Evolutionary conservation across 1,140 invertebrate genomes (phyloP), one percentile per base, ranked within the genome.

Genomic region (Diorhabda elongata): DNA sequence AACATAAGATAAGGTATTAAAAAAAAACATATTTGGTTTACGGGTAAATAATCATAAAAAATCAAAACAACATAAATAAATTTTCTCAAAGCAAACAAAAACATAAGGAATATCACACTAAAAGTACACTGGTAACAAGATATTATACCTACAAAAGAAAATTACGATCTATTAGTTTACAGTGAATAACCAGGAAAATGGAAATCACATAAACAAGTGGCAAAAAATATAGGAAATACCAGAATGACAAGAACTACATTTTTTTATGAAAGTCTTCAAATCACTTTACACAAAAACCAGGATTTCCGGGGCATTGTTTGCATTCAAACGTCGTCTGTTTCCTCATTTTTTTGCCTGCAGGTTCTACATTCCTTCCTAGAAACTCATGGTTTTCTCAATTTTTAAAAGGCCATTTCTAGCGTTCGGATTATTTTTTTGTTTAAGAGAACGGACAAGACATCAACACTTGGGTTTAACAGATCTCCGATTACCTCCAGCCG

Each of bases 281-380:
- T 58, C 58, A 67, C 42, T 67, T 67, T 43, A 64, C 62, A 47
- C 62, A 64, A 64, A 64, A 64, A 62, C 62, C 62, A 64, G 62
- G 3, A 45, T 7, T 64, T 56, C 45, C 44, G 5, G 62, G 62
- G 44, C 45, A 45, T 42, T 64, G 43, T 64, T 64, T 64, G 47
- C 62, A 64, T 64, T 64, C 62, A 64, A 64, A 64, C 2, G 45
- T 64, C 0, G 45, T 64, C 26, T 64, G 44, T 56, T 64, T 64
- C 11, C 44, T 64, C 4, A 64, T 52, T 42, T 64, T 64, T 45
- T 64, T 68, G 3, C 47, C 44, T 52, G 67, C 67, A 68, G 11
- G 7, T 62, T 64, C 59, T 69, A 61, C 68, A 69, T 69, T 69
- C 62, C 45, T 64, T 69, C 56, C 43, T 69, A 57, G 9, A 64